A percentile compares a stretch with the other conserved stretches of the same genome.
These are phyloP conservation scores for Mythimna pallens DNA, from an alignment of 2,888 invertebrate species.

Conservation along the genomic window DNA sequence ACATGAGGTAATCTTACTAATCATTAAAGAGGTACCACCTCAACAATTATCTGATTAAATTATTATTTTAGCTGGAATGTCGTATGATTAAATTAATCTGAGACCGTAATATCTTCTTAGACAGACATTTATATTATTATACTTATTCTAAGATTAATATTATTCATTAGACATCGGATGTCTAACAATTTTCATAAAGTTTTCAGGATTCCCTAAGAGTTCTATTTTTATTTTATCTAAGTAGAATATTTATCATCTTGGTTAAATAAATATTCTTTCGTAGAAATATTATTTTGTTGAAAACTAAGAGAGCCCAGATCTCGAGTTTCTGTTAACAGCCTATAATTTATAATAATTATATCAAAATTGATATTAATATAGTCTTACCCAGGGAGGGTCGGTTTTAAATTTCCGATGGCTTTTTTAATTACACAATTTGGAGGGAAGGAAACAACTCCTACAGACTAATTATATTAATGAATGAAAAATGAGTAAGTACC, in stretches of 20 bases:
- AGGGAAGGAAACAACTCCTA: conserved; percentile 15
- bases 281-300: neutral
- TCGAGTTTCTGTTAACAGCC: conserved; percentile 1
- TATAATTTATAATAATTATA: conserved; percentile 28
- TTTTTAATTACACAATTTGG: conserved; percentile 31
- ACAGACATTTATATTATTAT: conserved; percentile 6
- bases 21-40: neutral
- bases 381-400: conserved; percentile 14
- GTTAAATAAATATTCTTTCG: conserved; percentile 6
- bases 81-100: conserved; percentile 3
- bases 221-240: conserved; percentile 2
- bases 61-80: neutral
- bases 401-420: conserved; percentile 22
- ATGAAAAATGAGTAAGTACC: neutral
- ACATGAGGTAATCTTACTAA: no score
- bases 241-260: neutral
- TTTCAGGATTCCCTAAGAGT: neutral
- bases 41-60: conserved; percentile 12
- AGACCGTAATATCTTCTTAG: neutral
- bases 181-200: conserved; percentile 11
- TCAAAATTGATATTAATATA: conserved; percentile 47
- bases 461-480: conserved; percentile 13
- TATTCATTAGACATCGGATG: conserved; percentile 13
- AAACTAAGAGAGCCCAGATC: conserved; percentile 5
- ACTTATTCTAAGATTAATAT: conserved; percentile 1